Evolutionary conservation across 2,888 invertebrate genomes (phyloP), one percentile per base, ranked within the genome.

Genomic region (Dolomedes plantarius): DNA sequence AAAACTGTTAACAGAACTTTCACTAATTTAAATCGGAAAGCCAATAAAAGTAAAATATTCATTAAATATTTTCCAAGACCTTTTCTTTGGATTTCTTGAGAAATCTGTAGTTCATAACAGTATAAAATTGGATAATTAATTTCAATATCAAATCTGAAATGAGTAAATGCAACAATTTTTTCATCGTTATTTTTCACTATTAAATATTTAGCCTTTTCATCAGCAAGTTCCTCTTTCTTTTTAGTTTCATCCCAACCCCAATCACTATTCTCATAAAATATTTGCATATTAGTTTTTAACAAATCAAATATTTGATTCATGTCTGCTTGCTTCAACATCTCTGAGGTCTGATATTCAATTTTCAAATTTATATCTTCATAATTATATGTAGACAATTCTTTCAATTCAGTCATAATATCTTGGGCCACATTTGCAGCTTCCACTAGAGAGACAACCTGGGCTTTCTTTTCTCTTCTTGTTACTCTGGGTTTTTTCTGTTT

Each of bases 41-140:
- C 96, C 86, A 97, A 93, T 76, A 94, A 92, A 92, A 97, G 96
- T 88, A 97, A 91, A 88, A 95, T 94, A 90, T 94, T 93, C 93
- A 97, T 94, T 92, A 97, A 93, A 90, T 95, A 95, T 90, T 94
- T 95, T 5, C 97, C 97, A 67, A 97, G 92, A 11, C 97, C 97
- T 91, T 95, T 95, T 87, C 96, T 93, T 88, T 95, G 94, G 36
- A 94, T 93, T 13, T 92, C 92, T 73, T 93, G 91, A 90, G 95
- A 95, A 89, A 97, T 93, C 91, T 97, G 97, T 88, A 97, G 93
- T 91, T 97, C 97, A 92, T 97, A 97, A 91, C 95, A 95, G 91
- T 96, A 96, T 11, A 96, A 91, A 13, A 96, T 95, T 89, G 89
- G 90, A 56, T 91, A 91, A 90, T 95, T 94, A 71, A 94, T 92